Evolutionary conservation across 1,140 invertebrate species (phyloP).

Genomic region (Bactericera cockerelli): DNA sequence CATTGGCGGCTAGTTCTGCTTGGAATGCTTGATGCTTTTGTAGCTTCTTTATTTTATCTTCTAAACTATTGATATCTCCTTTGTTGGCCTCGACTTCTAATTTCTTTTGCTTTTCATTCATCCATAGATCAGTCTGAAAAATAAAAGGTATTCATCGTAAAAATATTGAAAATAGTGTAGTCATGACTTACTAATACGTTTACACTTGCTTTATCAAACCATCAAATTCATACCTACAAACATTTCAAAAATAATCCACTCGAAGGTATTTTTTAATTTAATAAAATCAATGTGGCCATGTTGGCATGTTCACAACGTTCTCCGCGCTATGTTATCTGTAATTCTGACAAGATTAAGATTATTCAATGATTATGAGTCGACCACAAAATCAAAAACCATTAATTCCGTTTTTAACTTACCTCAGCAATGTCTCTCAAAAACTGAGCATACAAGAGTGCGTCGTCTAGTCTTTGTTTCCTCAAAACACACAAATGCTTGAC

Average conservation of each 20-base stretch:
- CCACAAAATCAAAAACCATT: too few relatives aligned
- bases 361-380: too few relatives aligned
- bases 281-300: too few relatives aligned
- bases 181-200: too few relatives aligned
- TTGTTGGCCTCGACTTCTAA: constrained; percentile 52
- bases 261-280: too few relatives aligned
- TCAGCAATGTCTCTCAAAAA: constrained; percentile 82
- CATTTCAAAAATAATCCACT: too few relatives aligned
- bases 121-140: constrained; percentile 63
- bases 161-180: background rate
- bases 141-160: background rate
- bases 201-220: too few relatives aligned
- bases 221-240: too few relatives aligned
- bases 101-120: constrained; percentile 83
- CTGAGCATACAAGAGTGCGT: constrained; percentile 69
- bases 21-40: constrained; percentile 97
- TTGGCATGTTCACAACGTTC: too few relatives aligned
- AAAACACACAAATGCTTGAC: constrained; percentile 49
- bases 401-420: too few relatives aligned
- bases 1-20: constrained; percentile 81
- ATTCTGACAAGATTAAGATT: too few relatives aligned
- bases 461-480: constrained; percentile 50
- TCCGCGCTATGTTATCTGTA: too few relatives aligned
- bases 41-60: constrained; percentile 87
- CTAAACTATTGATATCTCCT: constrained; percentile 54